Conservation (phyloP, 2,797 vertebrate species). For the Sparus aurata region DNA sequence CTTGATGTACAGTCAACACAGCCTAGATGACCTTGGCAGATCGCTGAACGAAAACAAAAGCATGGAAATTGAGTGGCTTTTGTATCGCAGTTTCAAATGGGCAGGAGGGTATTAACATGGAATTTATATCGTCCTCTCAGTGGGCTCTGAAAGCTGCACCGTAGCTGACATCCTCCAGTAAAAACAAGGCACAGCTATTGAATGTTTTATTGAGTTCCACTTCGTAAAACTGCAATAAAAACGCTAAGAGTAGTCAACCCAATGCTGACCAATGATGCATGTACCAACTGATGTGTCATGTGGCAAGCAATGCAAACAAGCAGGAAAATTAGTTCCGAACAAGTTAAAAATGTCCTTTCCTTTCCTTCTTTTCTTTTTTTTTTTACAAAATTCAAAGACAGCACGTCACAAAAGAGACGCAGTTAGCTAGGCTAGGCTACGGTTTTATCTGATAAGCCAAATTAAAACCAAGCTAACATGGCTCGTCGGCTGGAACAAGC, state of each 20-base stretch:
- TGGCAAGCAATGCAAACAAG: neutral
- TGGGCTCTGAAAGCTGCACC: neutral
- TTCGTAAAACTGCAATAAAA: neutral
- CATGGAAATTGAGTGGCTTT: conserved; percentile 1
- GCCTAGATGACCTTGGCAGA: conserved; percentile 22
- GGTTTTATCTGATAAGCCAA: neutral
- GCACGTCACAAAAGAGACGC: neutral
- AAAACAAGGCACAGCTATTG: neutral
- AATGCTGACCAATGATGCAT: neutral
- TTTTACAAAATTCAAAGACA: neutral
- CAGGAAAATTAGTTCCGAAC: too few species aligned
- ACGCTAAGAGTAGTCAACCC: neutral
- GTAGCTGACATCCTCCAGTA: neutral
- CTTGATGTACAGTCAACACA: conserved; percentile 23
- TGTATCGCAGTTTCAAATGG: neutral
- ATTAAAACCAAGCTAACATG: neutral
- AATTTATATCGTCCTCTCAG: neutral
- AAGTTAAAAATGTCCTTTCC: too few species aligned
- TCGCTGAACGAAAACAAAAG: conserved; percentile 3
- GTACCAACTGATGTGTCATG: too few species aligned
- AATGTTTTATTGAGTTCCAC: neutral
- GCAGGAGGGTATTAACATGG: neutral
- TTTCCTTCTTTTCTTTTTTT: too few species aligned
- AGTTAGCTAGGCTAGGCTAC: neutral
- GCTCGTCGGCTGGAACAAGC: neutral